These are phyloP conservation scores for Drosophila sp. DNA, from an alignment of 1,140 invertebrate species.

Conservation along the genomic window DNA sequence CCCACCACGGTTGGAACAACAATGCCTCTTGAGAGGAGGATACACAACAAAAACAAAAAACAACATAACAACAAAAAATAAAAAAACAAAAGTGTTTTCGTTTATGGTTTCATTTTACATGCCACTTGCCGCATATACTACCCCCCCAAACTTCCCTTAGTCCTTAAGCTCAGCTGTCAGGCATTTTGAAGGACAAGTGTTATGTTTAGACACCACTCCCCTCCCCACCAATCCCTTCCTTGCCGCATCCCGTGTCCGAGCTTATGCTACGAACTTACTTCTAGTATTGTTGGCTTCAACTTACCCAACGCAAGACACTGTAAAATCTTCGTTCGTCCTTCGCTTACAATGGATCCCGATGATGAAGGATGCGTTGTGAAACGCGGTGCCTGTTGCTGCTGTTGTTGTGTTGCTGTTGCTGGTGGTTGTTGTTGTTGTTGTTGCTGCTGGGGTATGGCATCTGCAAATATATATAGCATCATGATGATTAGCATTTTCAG, in stretches of 20 bases:
- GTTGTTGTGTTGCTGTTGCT: conserved; percentile 48
- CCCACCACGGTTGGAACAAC: not conserved
- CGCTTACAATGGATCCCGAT: conserved; percentile 92
- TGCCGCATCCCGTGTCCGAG: not conserved
- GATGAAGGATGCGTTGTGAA: conserved; percentile 93
- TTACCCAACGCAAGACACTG: conserved; percentile 95
- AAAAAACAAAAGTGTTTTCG: conserved; percentile 62
- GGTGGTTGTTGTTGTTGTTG: conserved; percentile 49
- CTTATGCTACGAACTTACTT: conserved; percentile 27
- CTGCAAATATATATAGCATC: conserved; percentile 50
- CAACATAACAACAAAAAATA: conserved; percentile 19
- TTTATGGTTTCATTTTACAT: conserved; percentile 80
- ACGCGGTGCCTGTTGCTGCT: conserved; percentile 87
- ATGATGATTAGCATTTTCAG: conserved; percentile 36
- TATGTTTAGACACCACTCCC: conserved; percentile 53
- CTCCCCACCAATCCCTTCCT: not conserved
- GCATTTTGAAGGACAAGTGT: conserved; percentile 71
- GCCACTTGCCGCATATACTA: conserved; percentile 36
- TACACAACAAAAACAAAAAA: not conserved
- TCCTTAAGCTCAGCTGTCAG: conserved; percentile 61
- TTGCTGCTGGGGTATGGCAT: conserved; percentile 46
- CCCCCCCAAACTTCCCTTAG: not conserved
- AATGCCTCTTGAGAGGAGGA: not conserved
- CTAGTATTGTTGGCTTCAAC: conserved; percentile 74
- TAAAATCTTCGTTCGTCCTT: conserved; percentile 94